Conservation (phyloP, 2,113 vertebrate species). For the Rhabdomys dilectus region DNA sequence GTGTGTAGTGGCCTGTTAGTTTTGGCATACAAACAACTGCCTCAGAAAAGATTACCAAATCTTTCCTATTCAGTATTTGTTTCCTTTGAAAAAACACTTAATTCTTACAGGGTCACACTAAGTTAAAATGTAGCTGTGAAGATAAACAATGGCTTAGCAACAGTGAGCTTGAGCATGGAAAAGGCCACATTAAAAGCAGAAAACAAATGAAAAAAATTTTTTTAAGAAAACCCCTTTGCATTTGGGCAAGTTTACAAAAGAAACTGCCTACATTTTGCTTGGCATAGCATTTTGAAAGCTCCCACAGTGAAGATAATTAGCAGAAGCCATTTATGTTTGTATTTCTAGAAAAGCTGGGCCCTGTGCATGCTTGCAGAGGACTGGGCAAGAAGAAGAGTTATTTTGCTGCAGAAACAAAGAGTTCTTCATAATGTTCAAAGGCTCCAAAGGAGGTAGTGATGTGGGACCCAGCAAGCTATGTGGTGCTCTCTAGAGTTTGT, state of each 20-base stretch:
- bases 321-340: not conserved
- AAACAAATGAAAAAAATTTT: constrained; percentile 2
- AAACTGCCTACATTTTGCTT: constrained; percentile 23
- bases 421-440: not conserved
- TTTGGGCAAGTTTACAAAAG: constrained; percentile 58
- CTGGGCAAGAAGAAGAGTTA: not conserved
- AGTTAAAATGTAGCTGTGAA: constrained; percentile 59
- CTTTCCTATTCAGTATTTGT: not conserved
- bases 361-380: not conserved
- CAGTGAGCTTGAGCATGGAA: constrained; percentile 40
- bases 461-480: not conserved
- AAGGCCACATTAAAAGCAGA: constrained; percentile 19
- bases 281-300: constrained; percentile 23
- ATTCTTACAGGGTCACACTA: constrained; percentile 47
- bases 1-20: constrained; percentile 57
- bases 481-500: not conserved
- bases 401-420: constrained; percentile 6
- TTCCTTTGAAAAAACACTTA: constrained; percentile 49
- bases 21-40: constrained; percentile 24
- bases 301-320: constrained; percentile 32
- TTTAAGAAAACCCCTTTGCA: not conserved
- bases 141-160: constrained; percentile 64
- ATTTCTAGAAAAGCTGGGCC: not conserved
- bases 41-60: constrained; percentile 5
- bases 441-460: not conserved